Evolutionary conservation across 2,888 invertebrate genomes (phyloP).

Genomic region (Orthosia gothica): DNA sequence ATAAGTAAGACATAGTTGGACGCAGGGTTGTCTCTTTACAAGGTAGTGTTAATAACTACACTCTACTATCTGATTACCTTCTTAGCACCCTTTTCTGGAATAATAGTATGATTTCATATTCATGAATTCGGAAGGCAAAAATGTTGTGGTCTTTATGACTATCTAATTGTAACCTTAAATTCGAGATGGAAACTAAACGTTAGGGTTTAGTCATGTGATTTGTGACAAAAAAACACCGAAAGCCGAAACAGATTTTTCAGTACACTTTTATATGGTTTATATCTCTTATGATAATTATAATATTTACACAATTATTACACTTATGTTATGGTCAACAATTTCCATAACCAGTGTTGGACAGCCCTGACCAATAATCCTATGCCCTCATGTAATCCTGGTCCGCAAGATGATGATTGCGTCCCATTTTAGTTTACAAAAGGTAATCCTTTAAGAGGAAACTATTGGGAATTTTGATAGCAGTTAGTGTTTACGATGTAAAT

Average conservation of each 20-base stretch:
- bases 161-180: no score
- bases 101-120: no score
- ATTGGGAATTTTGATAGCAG: slow-evolving; percentile 86
- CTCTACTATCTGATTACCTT: no score
- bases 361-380: slow-evolving; percentile 72
- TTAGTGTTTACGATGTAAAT: slow-evolving; percentile 91
- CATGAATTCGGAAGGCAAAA: no score
- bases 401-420: slow-evolving; percentile 90
- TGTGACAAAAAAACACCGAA: not conserved
- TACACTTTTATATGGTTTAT: not conserved
- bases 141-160: no score
- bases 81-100: no score
- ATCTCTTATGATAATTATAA: not conserved
- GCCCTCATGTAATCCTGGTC: slow-evolving; percentile 88
- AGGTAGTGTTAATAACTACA: not conserved
- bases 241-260: not conserved
- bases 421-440: slow-evolving; percentile 91
- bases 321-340: not conserved
- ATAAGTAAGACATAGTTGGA: slow-evolving; percentile 77
- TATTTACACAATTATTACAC: not conserved
- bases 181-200: no score
- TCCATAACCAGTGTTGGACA: slow-evolving; percentile 20
- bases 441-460: slow-evolving; percentile 90
- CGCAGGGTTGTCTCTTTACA: slow-evolving; percentile 60
- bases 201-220: no score